Base-by-base conservation (phyloP, 1,140 invertebrate species). In the Cotesia typhae region DNA sequence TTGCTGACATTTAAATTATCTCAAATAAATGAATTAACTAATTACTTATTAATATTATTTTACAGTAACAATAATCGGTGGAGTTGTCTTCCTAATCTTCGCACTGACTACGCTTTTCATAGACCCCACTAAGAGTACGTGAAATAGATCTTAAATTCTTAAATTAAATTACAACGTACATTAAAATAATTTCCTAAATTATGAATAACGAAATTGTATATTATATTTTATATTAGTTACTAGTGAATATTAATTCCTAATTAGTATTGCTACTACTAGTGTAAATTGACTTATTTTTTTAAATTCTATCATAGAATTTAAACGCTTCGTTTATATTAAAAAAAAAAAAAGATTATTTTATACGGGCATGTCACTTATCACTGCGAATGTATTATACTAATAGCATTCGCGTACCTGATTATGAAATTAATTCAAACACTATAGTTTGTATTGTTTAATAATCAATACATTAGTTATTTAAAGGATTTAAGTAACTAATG, bases 31-130 rank as follows among this genome's bases (percentile, higher is more conserved):
- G 17, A 37, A 70, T n/a, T 28, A 60, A 38, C 52, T 57, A 65
- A 65, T 52, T 38, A 41, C 65, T 65, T 63, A 6, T n/a, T 83
- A 84, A 74, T 82, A 28, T 28, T 28, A 28, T 80, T 85, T 92
- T 92, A 77, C 88, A 95, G 96, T 98, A 35, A 98, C 96, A 35
- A 90, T 98, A 70, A 93, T 96, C 81, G 97, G 97, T 74, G 97
- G 96, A 76, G 81, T 98, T 28, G 95, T 98, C 64, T 99, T 99
- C 86, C 85, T 98, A 14, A 83, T 97, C 60, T 98, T 98, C 88
- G 96, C 96, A 0, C 80, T 96, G 47, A 95, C 94, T 68, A 94
- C 96, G n/a, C 87, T 98, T 57, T 91, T 97, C 80, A 89, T 93
- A 67, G 91, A 89, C 61, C 91, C 92, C 0, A 76, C 78, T 7